Evolutionary conservation across 2,113 vertebrate genomes (phyloP).

Genomic region (Fulica atra): DNA sequence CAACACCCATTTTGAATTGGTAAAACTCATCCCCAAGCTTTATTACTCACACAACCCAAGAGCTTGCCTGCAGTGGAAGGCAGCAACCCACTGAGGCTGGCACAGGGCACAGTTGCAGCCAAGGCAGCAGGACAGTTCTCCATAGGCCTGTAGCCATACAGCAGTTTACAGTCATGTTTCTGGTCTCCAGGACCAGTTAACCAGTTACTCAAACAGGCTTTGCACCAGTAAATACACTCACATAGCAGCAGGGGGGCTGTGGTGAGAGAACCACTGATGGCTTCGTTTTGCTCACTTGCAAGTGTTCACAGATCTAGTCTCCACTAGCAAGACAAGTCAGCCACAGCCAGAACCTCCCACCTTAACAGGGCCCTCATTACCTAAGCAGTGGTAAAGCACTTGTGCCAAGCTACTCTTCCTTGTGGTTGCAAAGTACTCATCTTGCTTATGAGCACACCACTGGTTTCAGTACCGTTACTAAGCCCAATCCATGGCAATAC

Average conservation of each 20-base stretch:
- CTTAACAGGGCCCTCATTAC: neutral
- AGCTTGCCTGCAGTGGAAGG: neutral
- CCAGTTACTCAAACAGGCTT: neutral
- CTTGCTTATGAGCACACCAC: neutral
- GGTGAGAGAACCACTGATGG: neutral
- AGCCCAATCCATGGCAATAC: neutral
- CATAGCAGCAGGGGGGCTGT: neutral
- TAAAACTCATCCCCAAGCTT: neutral
- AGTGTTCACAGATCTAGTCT: neutral
- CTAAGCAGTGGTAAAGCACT: neutral
- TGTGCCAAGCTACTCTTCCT: neutral
- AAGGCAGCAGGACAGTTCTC: neutral
- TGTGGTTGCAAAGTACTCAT: neutral
- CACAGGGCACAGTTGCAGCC: rapidly evolving
- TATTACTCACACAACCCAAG: neutral
- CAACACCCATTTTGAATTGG: rapidly evolving
- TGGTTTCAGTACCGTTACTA: neutral
- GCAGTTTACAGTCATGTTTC: neutral
- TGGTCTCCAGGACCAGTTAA: neutral
- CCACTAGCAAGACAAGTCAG: neutral
- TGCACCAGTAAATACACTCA: neutral
- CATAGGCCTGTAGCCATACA: neutral
- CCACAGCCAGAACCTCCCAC: neutral
- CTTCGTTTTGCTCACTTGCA: neutral
- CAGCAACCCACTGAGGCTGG: neutral